These are phyloP conservation scores for Ellobium chinense DNA, from an alignment of 2,888 invertebrate genomes.

Conservation along the genomic window DNA sequence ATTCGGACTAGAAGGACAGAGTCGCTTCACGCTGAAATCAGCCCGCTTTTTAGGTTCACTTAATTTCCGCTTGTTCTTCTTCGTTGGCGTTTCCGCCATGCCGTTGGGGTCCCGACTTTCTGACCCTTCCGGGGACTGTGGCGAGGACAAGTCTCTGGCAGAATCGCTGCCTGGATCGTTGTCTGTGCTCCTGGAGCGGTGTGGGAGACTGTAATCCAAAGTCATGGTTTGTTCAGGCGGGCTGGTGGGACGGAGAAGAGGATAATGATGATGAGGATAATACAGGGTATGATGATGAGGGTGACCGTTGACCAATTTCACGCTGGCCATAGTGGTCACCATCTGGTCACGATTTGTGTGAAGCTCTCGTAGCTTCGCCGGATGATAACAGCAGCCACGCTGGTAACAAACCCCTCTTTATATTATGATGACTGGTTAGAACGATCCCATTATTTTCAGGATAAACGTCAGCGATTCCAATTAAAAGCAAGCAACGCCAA, in stretches of 20 bases:
- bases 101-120: slow-evolving; percentile 23
- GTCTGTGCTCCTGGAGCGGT: slow-evolving; percentile 25
- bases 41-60: slow-evolving; percentile 81
- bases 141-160: slow-evolving; percentile 44
- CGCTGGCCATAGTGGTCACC: slow-evolving; percentile 39
- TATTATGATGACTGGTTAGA: too few species aligned
- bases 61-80: slow-evolving; percentile 85
- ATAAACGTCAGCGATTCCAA: too few species aligned
- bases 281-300: not conserved
- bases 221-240: slow-evolving; percentile 24
- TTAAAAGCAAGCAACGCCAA: too few species aligned
- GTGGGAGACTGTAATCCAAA: slow-evolving; percentile 36
- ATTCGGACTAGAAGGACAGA: slow-evolving; percentile 68
- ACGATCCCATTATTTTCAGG: too few species aligned
- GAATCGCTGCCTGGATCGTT: slow-evolving; percentile 34
- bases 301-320: slow-evolving; percentile 27
- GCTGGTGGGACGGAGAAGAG: not conserved
- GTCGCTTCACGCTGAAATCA: slow-evolving; percentile 73
- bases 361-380: too few species aligned
- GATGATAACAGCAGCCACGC: too few species aligned
- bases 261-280: not conserved
- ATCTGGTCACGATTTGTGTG: not conserved
- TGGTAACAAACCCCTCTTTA: too few species aligned
- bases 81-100: slow-evolving; percentile 51
- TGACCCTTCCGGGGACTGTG: slow-evolving; percentile 38